These are phyloP conservation scores for Desmophyllum pertusum DNA, from an alignment of 92 coral and sea anemone species.

Conservation along the genomic window DNA sequence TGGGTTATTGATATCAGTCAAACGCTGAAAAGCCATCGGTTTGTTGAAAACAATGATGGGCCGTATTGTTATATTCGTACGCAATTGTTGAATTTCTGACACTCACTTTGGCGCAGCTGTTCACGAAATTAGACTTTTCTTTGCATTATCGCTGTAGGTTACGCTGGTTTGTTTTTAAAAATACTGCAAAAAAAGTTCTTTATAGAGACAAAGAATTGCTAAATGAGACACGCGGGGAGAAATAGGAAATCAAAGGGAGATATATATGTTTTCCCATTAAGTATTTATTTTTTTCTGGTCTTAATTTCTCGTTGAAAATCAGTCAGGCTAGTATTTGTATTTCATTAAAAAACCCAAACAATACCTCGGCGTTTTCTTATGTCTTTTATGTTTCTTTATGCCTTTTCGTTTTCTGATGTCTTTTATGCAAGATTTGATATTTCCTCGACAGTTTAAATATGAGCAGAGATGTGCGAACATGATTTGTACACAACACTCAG, in stretches of 20 bases:
- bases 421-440: neutral
- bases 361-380: neutral
- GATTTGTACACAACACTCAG: neutral
- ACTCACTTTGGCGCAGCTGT: neutral
- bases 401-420: neutral
- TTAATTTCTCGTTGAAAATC: neutral
- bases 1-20: neutral
- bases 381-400: neutral
- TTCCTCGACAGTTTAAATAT: neutral
- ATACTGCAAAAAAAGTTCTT: neutral
- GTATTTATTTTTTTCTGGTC: neutral
- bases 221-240: no score
- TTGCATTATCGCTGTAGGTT: neutral
- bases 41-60: neutral
- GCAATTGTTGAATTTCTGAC: neutral
- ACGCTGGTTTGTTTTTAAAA: neutral
- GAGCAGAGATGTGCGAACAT: neutral
- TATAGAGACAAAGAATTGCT: neutral
- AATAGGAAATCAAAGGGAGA: neutral
- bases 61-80: neutral
- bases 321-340: neutral
- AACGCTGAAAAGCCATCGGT: neutral
- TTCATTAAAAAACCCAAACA: neutral
- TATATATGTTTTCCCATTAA: neutral
- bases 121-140: neutral